phyloP scores from a whole-genome alignment of 2,888 invertebrate genomes.

The Ectemnius cavifrons region DNA sequence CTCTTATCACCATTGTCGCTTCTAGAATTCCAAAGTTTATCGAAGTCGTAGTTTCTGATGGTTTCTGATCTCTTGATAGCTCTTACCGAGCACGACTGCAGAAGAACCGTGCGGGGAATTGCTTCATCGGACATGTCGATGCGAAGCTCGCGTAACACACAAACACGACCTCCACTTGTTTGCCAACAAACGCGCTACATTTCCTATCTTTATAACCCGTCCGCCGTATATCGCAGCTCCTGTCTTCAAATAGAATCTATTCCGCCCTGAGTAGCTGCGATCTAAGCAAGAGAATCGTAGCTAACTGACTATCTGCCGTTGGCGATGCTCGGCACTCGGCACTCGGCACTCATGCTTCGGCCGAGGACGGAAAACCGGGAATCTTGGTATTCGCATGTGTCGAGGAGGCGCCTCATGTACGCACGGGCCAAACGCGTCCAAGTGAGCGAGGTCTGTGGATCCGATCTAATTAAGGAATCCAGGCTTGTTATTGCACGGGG shows the following conservation, averaged over 20 bases:
- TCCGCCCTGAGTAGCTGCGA: conserved; percentile 31
- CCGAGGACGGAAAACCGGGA: no score
- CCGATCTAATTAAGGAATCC: conserved; percentile 7
- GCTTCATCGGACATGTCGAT: conserved; percentile 49
- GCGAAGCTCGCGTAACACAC: conserved; percentile 52
- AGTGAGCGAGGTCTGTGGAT: background rate
- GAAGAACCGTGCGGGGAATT: conserved; percentile 25
- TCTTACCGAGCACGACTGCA: no score
- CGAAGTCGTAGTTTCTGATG: no score
- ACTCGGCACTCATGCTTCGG: no score
- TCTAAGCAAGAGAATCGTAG: background rate
- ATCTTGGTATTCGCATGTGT: no score
- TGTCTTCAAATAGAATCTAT: conserved; percentile 61
- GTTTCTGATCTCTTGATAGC: conserved; percentile 16
- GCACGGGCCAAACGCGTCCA: background rate
- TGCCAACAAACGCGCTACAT: conserved; percentile 60
- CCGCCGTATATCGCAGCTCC: conserved; percentile 58
- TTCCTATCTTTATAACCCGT: conserved; percentile 62
- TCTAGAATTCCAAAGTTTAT: no score
- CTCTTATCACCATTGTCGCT: no score
- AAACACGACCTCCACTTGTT: conserved; percentile 63
- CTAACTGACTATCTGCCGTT: no score
- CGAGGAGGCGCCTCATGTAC: no score
- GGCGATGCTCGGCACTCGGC: no score
- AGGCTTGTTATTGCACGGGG: background rate